A percentile compares a stretch with the other conserved stretches of the same genome.
Conservation (phyloP, 2,888 invertebrate species). For the Volucella zonaria region DNA sequence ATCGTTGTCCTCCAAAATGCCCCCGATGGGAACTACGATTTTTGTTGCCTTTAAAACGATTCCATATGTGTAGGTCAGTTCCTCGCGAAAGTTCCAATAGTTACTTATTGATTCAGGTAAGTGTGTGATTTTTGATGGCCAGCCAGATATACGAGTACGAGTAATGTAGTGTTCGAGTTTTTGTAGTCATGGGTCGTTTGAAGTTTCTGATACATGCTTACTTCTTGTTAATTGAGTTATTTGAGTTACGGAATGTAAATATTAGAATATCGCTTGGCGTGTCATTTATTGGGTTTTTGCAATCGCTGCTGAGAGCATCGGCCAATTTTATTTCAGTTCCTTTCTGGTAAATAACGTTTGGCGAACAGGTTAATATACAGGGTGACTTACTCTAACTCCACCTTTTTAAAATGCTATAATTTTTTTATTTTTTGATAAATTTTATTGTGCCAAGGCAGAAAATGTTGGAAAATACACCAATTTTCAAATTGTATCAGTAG, state of each 20-base stretch:
- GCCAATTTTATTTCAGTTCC: constrained; percentile 75
- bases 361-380: constrained; percentile 75
- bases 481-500: no score
- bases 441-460: no score
- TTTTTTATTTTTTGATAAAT: no score
- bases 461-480: no score
- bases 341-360: constrained; percentile 75
- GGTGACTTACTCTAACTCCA: no score
- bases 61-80: constrained; percentile 36
- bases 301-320: constrained; percentile 70
- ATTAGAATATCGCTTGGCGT: constrained; percentile 57
- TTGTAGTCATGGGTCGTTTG: constrained; percentile 43
- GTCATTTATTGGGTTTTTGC: constrained; percentile 38
- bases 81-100: constrained; percentile 60
- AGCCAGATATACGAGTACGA: constrained; percentile 35
- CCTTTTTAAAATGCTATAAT: no score
- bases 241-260: constrained; percentile 47
- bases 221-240: constrained; percentile 41
- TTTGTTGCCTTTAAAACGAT: constrained; percentile 57
- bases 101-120: constrained; percentile 39
- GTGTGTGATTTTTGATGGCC: constrained; percentile 46
- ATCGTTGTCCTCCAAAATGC: constrained; percentile 52
- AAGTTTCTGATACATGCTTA: no score
- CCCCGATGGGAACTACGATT: constrained; percentile 51
- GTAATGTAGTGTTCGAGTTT: constrained; percentile 36